Base-by-base conservation (phyloP, 2,888 invertebrate species). In the Diarsia brunnea region DNA sequence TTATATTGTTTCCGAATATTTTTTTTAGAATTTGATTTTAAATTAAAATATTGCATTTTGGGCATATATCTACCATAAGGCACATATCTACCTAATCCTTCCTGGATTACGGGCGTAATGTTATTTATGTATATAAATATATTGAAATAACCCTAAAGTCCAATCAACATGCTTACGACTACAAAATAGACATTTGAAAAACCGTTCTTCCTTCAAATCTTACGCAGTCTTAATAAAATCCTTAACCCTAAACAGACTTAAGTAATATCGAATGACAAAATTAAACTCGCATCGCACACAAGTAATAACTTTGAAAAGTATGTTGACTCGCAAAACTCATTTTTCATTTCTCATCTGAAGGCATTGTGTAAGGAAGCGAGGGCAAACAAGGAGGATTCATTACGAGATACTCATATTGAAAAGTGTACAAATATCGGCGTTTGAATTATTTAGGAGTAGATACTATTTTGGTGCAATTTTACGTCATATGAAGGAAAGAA, bases 391-490 rank as follows among this genome's bases (percentile, higher is more conserved):
- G 58, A 78, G 73, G 74, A 83, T 82, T 83, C 76, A 86, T 84
- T 83, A 80, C 66, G 12, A 63, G 69, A 60, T 55, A 60, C 55
- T 75, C 73, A 85, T 89, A 89, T 89, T 89, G 88, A 88, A 89
- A 89, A 89, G 81, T 84, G 85, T 82, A 75, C 84, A 84, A 87
- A 89, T 78, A 83, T 14, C 4, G 43, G 51, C 73, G 24, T 87
- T 71, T 81, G 68, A 78, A 73, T 77, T 61, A 82, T 75, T 70
- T 49, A 73, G 65, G 16, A 19, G 51, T 55, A 12, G 21, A 31
- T 68, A 49, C 38, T 53, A 58, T 55, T 11, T 60, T 14, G 31
- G 27, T 55, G 67, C 43, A 60, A 58, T 38, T 7, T 38, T 7
- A 38, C 38, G 38, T 38, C 38, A 38, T 38, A 38, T 8, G 8